A percentile compares a stretch with the other conserved stretches of the same genome.
Conservation (phyloP, 2,888 invertebrate genomes). For the Altica lythri region DNA sequence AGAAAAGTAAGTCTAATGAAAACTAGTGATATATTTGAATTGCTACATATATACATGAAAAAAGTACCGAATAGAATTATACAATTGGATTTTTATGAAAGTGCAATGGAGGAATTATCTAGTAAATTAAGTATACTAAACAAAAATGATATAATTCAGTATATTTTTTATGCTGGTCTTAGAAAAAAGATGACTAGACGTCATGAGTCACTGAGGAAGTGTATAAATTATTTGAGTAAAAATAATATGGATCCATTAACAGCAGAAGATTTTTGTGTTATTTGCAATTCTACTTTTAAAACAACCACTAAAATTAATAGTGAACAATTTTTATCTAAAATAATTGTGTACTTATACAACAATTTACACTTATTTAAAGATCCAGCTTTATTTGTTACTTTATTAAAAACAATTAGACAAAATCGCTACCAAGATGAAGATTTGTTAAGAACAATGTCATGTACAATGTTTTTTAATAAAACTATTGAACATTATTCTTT, state of each 20-base stretch:
- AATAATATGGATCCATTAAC: conserved; percentile 43
- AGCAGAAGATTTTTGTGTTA: conserved; percentile 52
- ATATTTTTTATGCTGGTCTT: conserved; percentile 54
- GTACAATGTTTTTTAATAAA: conserved; percentile 52
- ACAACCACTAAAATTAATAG: conserved; percentile 52
- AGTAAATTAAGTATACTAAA: conserved; percentile 38
- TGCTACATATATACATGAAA: conserved; percentile 48
- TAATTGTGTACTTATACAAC: conserved; percentile 48
- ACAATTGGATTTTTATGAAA: conserved; percentile 47
- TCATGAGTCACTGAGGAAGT: conserved; percentile 45
- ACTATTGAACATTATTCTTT: conserved; percentile 52
- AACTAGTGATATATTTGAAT: conserved; percentile 42
- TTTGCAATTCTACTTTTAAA: conserved; percentile 55
- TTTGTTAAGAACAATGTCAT: conserved; percentile 51
- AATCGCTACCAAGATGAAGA: conserved; percentile 53
- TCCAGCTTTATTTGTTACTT: conserved; percentile 52
- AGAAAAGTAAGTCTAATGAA: conserved; percentile 41
- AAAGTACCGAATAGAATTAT: conserved; percentile 48
- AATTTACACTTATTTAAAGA: conserved; percentile 53
- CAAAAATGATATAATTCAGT: conserved; percentile 51
- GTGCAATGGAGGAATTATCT: conserved; percentile 45
- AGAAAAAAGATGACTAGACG: conserved; percentile 48
- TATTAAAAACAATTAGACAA: conserved; percentile 56
- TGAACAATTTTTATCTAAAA: conserved; percentile 45
- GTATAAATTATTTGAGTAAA: conserved; percentile 44